These are phyloP conservation scores for Cephus sareptanus DNA, from an alignment of 2,888 invertebrate species.

Conservation along the genomic window DNA sequence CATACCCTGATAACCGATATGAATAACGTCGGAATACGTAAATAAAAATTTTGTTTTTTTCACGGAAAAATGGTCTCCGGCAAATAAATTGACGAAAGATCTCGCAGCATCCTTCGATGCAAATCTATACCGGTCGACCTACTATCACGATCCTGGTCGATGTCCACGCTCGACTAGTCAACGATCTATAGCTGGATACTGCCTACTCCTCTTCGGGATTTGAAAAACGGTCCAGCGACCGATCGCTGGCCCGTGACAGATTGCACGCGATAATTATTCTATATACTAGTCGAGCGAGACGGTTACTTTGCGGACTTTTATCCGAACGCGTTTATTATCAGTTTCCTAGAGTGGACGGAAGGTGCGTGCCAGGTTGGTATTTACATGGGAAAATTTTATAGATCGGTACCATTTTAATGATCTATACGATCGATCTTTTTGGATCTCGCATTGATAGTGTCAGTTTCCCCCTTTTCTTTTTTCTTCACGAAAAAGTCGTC, in stretches of 20 bases:
- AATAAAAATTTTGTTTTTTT: not conserved
- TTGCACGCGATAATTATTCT: conserved; percentile 31
- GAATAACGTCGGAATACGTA: not conserved
- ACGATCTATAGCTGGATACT: not conserved
- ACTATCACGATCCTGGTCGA: not conserved
- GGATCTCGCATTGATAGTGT: not conserved
- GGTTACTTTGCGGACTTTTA: not conserved
- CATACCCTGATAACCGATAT: too few relatives aligned
- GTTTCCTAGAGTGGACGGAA: not conserved
- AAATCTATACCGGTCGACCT: not conserved
- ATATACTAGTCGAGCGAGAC: not conserved
- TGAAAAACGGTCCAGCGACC: not conserved
- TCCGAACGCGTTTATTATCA: not conserved
- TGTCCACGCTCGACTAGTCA: not conserved
- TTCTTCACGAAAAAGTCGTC: not conserved
- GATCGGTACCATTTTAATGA: not conserved
- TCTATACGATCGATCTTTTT: not conserved
- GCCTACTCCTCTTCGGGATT: not conserved
- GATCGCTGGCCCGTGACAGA: conserved; percentile 21
- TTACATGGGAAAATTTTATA: not conserved
- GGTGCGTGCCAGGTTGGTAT: not conserved
- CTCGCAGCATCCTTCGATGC: not conserved
- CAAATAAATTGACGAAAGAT: not conserved
- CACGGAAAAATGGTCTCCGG: not conserved
- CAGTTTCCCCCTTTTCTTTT: not conserved